These are phyloP conservation scores for Papilio machaon DNA, from an alignment of 1,140 invertebrate species.

Conservation along the genomic window DNA sequence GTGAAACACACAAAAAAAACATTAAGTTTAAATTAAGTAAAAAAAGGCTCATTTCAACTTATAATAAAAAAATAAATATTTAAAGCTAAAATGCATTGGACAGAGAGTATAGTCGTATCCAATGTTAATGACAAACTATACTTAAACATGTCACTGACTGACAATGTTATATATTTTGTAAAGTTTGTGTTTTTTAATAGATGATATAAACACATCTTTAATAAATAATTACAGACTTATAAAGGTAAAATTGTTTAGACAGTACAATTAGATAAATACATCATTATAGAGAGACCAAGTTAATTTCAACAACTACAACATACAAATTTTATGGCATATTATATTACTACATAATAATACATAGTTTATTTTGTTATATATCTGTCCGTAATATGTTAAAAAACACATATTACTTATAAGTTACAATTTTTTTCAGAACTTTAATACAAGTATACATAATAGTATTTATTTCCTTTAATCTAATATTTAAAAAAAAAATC, in stretches of 20 bases:
- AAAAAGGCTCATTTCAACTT: not conserved
- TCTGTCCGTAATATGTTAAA: not conserved
- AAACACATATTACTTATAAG: not conserved
- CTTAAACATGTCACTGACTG: too few relatives aligned
- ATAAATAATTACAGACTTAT: too few relatives aligned
- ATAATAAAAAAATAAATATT: slow-evolving; percentile 10
- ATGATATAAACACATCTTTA: too few relatives aligned
- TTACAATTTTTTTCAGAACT: not conserved
- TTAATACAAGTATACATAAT: not conserved
- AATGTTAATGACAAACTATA: too few relatives aligned
- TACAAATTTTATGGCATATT: not conserved
- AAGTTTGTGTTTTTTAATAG: too few relatives aligned
- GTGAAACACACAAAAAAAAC: not conserved
- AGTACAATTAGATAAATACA: not conserved
- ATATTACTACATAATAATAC: not conserved
- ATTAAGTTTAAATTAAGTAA: not conserved
- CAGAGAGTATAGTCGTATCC: not conserved
- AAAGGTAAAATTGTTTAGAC: too few relatives aligned
- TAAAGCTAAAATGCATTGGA: not conserved
- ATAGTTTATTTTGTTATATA: not conserved
- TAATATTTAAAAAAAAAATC: not conserved
- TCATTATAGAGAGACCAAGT: not conserved
- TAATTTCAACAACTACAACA: not conserved
- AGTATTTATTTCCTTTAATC: not conserved
- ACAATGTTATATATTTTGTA: too few relatives aligned